Base-by-base conservation (phyloP, 2,797 vertebrate species). In the Crocidura indochinensis region DNA sequence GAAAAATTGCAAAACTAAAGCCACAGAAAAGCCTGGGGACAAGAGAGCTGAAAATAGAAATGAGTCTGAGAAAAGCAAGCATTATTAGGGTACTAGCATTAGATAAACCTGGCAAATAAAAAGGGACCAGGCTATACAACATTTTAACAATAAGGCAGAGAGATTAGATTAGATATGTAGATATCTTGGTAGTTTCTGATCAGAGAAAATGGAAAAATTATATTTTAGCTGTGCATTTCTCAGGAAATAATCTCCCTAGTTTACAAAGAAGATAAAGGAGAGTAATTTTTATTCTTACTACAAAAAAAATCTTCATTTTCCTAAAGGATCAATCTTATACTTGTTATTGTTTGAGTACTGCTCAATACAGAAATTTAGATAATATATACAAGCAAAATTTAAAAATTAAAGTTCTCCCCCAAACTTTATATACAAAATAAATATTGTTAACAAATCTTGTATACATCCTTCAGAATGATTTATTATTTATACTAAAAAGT, bases 401-500 rank as follows among this genome's bases (percentile, higher is more conserved):
- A 90, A 90, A 71, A 38, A 24, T 27, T 0, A 78, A 93, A 49
- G 20, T 76, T 19, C 22, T n/a, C 71, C 9, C 47, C 29, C 24
- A 86, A 93, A 73, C 60, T 92, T 90, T 11, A 94, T 20, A 38
- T 2, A 65, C 17, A 92, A 84, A 87, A 44, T 75, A 84, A 87
- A 44, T 78, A 87, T 87, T 71, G 10, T 77, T 92, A 67, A 90
- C 7, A 91, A 56, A 80, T 64, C 38, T 79, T 47, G n/a, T 22
- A 86, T 65, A 78, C 4, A 31, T 53, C 15, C 62, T 77, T 75
- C 53, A 83, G 8, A 90, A 91, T 84, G 64, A 82, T 47, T 74
- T 79, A 90, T 69, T 26, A 72, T 69, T 51, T 72, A 31, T 72
- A 31, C 15, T 65, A 47, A 85, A 90, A 93, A 76, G 27, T 12